Base-by-base conservation (phyloP, 2,797 vertebrate species). In the Pangasius macronema region DNA sequence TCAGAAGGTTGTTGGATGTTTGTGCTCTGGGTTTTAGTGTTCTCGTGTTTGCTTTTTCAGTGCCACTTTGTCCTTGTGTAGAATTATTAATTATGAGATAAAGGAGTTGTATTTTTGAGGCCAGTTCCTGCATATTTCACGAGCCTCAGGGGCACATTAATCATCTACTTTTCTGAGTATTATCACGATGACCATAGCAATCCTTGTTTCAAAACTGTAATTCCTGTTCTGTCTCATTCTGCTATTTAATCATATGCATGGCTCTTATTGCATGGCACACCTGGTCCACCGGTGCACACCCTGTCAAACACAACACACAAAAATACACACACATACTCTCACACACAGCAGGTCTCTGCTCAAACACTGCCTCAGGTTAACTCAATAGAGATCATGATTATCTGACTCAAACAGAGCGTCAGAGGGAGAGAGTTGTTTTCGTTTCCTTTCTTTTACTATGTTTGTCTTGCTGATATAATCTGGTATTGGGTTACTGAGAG, bases 291-390 rank as follows among this genome's bases (percentile, higher is more conserved):
- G 81, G 75, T 59, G 63, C 55, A 83, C 65, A 80, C 84, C 36
- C 14, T 30, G 67, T 82, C 73, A 82, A 84, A n/a, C 84, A 85
- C 7, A 46, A 24, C 36, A 57, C 22, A 42, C n/a, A 42, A 36
- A 70, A 86, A 87, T 87, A 91, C 87, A 92, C 68, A 90, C 91
- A 92, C 75, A 87, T 73, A 80, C 65, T 82, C 83, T 86, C 68
- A 85, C 86, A 85, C 61, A 79, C 67, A 61, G 13, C 57, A 10
- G 77, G 72, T 65, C 76, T 82, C 84, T 89, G 73, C 70, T 61
- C 85, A 90, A 90, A 91, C 77, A 90, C 14, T 9, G 83, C 83
- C 53, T 57, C 84, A 61, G 86, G 90, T 89, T 88, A 89, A 89
- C 85, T 85, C 77, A 80, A 59, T 51, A 27, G 51, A 72, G 51